Evolutionary conservation across 2,888 invertebrate species (phyloP).

Genomic region (Nebria brevicollis): DNA sequence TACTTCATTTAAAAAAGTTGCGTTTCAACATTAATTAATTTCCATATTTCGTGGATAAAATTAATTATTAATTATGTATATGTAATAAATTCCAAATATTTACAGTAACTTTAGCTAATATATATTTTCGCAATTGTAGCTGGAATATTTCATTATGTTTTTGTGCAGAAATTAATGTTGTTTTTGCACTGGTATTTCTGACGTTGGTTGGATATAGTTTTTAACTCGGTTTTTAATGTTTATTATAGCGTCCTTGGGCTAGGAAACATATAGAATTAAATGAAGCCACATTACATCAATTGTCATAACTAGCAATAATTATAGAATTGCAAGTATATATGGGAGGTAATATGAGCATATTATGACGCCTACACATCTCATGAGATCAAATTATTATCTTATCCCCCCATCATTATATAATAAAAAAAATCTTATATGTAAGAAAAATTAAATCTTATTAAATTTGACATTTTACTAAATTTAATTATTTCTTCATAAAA

Average conservation of each 20-base stretch:
- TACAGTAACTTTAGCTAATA: no score
- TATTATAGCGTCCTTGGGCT: conserved; percentile 31
- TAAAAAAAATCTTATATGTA: no score
- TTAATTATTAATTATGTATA: no score
- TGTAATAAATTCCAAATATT: no score
- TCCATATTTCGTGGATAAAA: no score
- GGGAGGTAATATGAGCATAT: conserved; percentile 38
- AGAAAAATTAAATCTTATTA: no score
- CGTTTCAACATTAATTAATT: no score
- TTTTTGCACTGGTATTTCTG: conserved; percentile 26
- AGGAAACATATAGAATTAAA: conserved; percentile 27
- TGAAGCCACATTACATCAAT: conserved; percentile 44
- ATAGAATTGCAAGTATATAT: conserved; percentile 46
- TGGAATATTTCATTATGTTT: neutral
- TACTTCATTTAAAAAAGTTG: no score
- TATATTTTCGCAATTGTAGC: neutral
- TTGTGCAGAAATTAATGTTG: neutral
- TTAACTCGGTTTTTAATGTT: conserved; percentile 19
- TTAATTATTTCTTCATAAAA: no score
- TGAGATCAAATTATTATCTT: neutral
- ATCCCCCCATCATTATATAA: neutral
- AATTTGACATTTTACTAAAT: no score
- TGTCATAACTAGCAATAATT: conserved; percentile 45
- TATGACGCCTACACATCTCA: neutral
- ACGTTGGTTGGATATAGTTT: neutral